Base-by-base conservation (phyloP, 2,113 vertebrate genomes). In the Echinops telfairi region DNA sequence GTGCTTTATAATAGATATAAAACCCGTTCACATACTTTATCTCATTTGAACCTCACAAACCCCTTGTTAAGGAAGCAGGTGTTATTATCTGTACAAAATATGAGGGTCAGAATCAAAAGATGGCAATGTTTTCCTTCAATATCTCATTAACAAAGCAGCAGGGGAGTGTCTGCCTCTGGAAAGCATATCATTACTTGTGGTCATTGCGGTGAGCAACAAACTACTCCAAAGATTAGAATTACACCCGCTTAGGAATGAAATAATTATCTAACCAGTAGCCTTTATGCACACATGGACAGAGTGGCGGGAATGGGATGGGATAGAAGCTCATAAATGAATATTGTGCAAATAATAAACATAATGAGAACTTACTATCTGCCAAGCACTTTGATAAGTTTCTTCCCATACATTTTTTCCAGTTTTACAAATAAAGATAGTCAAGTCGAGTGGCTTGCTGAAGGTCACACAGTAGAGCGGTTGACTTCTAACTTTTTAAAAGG, bases 171-270 rank as follows among this genome's bases (percentile, higher is more conserved):
- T 93, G 29, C 83, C 91, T 86, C 62, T 83, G 83, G 94, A 85
- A 31, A 93, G 78, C 85, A n/a, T 95, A 93, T 93, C 93, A 89
- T 92, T 96, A 94, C 86, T 75, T 90, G 94, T 95, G 94, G 93
- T 90, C 86, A 81, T 4, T 96, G 96, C 91, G 95, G 93, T 88
- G 71, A 95, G 76, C 27, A 94, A 38, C 83, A 95, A 95, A 71
- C 83, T 79, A 95, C 90, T 70, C 90, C 60, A 81, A 92, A 95
- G 90, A 86, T 95, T 96, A 96, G 93, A 95, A 89, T 38, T 64
- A 68, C n/a, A 86, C 40, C 92, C 9, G 47, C 22, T 82, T 71
- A 89, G 20, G 70, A 83, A 57, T 91, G 62, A 91, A 95, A 95
- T 90, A 93, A 90, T 96, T 93, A 96, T 88, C 31, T 79, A 93